phyloP scores from a whole-genome alignment of 2,888 invertebrate species.

The Hypsopygia costalis region DNA sequence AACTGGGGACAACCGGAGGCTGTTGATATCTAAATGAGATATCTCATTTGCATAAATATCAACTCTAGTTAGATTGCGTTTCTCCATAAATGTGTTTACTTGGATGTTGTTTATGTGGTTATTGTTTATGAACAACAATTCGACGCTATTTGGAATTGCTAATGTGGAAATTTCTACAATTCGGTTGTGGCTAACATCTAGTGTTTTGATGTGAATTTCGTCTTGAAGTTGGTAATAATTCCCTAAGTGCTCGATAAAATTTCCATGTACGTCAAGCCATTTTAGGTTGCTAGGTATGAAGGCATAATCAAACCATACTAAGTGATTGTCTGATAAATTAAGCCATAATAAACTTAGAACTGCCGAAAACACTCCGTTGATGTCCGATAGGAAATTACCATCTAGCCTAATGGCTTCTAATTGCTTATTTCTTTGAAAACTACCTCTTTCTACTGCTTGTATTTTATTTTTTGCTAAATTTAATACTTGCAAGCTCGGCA shows the following conservation, averaged over 20 bases:
- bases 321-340: constrained; percentile 93
- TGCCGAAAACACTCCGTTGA: constrained; percentile 93
- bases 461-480: constrained; percentile 95
- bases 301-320: constrained; percentile 96
- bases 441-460: constrained; percentile 89
- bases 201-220: constrained; percentile 88
- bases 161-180: constrained; percentile 89
- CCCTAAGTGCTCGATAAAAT: constrained; percentile 91
- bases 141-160: constrained; percentile 93
- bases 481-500: constrained; percentile 90
- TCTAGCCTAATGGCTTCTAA: constrained; percentile 93
- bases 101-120: constrained; percentile 91
- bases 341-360: constrained; percentile 90
- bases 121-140: constrained; percentile 92
- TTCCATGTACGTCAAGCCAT: constrained; percentile 94
- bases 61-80: constrained; percentile 90
- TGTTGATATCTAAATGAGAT: constrained; percentile 90
- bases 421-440: constrained; percentile 90
- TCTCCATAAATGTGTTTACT: constrained; percentile 92
- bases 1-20: constrained; percentile 88
- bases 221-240: constrained; percentile 93
- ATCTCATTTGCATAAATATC: constrained; percentile 95
- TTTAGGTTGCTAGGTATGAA: constrained; percentile 93
- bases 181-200: constrained; percentile 94
- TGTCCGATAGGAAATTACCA: constrained; percentile 92